Conservation (phyloP, 1,140 invertebrate genomes). For the Achatina immaculata region DNA sequence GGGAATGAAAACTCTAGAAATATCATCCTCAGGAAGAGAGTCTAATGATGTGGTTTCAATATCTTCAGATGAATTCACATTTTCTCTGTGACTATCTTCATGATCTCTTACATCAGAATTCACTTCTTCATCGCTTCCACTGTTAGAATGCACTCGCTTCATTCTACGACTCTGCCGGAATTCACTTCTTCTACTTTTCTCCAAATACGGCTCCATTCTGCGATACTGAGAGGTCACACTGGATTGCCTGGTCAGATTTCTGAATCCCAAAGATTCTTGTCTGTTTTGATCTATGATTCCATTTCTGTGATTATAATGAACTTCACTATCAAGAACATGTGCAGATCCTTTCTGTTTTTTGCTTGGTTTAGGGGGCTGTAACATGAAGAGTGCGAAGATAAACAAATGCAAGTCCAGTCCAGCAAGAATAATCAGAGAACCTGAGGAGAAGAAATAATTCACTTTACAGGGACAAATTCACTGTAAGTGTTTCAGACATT, state of each 20-base stretch:
- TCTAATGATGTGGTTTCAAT: not conserved
- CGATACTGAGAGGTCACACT: not conserved
- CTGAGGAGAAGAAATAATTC: no score
- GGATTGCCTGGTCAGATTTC: not conserved
- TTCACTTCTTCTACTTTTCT: no score
- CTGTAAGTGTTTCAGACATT: no score
- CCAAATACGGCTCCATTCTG: not conserved
- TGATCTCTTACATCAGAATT: not conserved
- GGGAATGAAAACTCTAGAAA: conserved; percentile 10
- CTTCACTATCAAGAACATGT: no score
- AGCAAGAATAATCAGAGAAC: not conserved
- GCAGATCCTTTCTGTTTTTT: not conserved
- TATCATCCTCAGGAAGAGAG: conserved; percentile 26
- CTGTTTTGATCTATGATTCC: not conserved
- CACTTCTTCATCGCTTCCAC: not conserved
- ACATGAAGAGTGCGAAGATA: conserved; percentile 25
- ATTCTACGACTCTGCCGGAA: no score
- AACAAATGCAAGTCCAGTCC: conserved; percentile 19
- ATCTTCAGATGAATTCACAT: no score
- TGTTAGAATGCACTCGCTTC: not conserved
- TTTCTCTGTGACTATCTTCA: not conserved
- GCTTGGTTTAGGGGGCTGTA: not conserved
- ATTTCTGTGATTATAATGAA: not conserved
- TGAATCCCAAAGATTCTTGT: not conserved
- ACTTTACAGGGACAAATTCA: no score